A percentile compares a stretch with the other conserved stretches of the same genome.
phyloP scores from a whole-genome alignment of 2,888 invertebrate species.

The Cephus nigrinus region DNA sequence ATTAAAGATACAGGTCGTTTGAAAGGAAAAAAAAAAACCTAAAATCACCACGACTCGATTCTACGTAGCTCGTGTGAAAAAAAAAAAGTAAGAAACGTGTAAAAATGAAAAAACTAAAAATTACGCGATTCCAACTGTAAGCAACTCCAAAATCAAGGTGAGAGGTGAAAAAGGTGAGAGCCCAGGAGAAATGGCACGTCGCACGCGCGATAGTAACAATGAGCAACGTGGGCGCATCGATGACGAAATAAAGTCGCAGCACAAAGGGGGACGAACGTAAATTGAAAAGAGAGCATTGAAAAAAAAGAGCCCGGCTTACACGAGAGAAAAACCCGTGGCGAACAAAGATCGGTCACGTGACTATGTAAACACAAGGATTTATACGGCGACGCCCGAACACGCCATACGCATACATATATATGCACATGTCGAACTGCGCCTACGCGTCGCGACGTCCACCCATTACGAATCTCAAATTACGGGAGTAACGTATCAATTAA shows the following conservation, averaged over 20 bases:
- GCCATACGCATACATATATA: background rate
- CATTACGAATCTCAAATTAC: background rate
- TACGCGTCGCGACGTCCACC: background rate
- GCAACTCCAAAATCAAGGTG: background rate
- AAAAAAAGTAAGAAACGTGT: no score
- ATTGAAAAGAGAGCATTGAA: background rate
- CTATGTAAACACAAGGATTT: background rate
- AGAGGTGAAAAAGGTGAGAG: background rate
- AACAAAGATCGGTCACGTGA: background rate
- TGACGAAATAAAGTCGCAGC: background rate
- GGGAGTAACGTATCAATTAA: background rate
- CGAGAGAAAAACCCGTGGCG: background rate
- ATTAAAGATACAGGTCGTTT: background rate
- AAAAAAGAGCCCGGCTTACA: background rate
- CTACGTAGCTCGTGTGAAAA: background rate
- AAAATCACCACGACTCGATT: background rate
- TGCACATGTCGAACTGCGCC: background rate
- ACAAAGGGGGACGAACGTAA: background rate
- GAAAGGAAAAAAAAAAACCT: background rate
- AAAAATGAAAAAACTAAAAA: background rate
- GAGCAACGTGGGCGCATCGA: background rate
- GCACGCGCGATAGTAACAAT: slow-evolving; percentile 27
- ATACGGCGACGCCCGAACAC: background rate
- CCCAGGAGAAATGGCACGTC: slow-evolving; percentile 22
- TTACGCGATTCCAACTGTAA: background rate